Base-by-base conservation (phyloP, 2,888 invertebrate species). In the Formica aserva region DNA sequence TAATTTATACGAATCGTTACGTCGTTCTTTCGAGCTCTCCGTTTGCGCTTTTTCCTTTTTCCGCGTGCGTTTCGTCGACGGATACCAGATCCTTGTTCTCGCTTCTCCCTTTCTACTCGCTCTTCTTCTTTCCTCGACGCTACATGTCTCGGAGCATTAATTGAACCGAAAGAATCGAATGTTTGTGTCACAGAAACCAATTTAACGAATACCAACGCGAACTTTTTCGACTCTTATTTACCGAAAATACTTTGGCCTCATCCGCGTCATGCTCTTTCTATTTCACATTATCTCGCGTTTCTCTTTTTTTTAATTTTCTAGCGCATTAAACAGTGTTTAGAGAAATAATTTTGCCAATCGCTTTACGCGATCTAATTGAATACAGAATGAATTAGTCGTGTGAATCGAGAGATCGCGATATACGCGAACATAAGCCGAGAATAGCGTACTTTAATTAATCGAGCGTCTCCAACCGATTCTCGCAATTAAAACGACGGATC, bases 401-500 rank as follows among this genome's bases (percentile, higher is more conserved):
- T 18, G 26, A 57, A 57, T 55, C 69, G 35, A 35, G 69, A 22
- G 45, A 60, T 48, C 57, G 41, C 35, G 71, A 45, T 13, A 45
- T 35, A 13, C 41, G 45, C 26, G 60, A 78, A 71, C 60, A 60
- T 69, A 52, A 71, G 60, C 45, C 67, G 18, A 18, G 48, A 67
- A 67, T 52, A 41, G n/a, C 52, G 52, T 22, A 11, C 35, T 71
- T 84, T 85, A 85, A 85, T 85, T 84, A 87, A 88, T 86, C 83
- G 80, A 77, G 66, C 76, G 76, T 82, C 78, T 82, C 85, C 62
- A 77, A 82, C 60, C 80, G 84, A 84, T 82, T 72, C 35, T 81
- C 48, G 75, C 87, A 88, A 87, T 87, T 88, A 88, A 87, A 87
- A 84, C 26, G 35, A 62, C 66, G 74, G 85, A 87, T 87, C 83